Evolutionary conservation across 1,140 invertebrate species (phyloP), one percentile per base, ranked within the genome.

Genomic region (Lasaia peninsularis): DNA sequence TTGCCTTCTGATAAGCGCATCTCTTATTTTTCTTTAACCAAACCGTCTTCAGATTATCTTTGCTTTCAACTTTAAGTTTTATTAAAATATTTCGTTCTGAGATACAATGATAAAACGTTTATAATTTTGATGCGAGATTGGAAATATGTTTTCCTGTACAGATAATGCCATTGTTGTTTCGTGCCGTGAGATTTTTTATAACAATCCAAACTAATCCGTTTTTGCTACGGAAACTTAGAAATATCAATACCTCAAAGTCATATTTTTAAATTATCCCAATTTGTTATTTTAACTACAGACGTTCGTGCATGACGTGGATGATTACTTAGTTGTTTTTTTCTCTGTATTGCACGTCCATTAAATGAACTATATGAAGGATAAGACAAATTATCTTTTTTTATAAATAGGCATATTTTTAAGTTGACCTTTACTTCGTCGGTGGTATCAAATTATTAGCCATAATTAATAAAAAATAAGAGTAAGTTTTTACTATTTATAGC

Each of bases 81-180:
- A 78, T 83, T 74, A 78, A 70, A 73, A 78, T 75, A 78, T 81
- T 78, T 76, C 69, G 71, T 75, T 34, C n/a, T 44, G 6, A 57
- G 32, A 16, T 31, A 34, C 21, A 18, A 18, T 33, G 51, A 52
- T 52, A 33, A 52, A 20, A 52, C 32, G 28, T 52, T 52, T 52
- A 34, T 52, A 33, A 52, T 52, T 72, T 81, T 73, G 69, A 67
- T 60, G 50, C 53, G 56, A 73, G 64, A 79, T 81, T 75, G 67
- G 62, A 67, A 73, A 75, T 78, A 71, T 67, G 66, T 81, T 79
- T 83, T 79, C 78, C 76, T 79, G 69, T 78, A 65, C 60, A 72
- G 69, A 74, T 74, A 69, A 68, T 63, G 56, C 68, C 72, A 65
- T 78, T 69, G 65, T 75, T 73, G 69, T 68, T 73, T 73, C 37